These are phyloP conservation scores for Puntigrus tetrazona DNA, from an alignment of 2,113 vertebrate genomes.

Conservation along the genomic window DNA sequence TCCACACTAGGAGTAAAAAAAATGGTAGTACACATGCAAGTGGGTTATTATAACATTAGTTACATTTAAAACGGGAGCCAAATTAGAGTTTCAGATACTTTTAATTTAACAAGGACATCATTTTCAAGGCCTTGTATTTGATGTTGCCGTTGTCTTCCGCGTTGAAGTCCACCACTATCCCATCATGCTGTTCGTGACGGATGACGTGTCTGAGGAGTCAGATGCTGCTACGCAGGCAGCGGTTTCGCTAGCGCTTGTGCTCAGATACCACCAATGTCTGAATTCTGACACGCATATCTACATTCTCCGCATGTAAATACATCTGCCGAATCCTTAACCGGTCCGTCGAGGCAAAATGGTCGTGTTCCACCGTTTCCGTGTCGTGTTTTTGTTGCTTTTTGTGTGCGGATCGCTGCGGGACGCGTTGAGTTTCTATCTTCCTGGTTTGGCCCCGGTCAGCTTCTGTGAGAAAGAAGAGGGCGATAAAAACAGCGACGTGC, in stretches of 20 bases:
- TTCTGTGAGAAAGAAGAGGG: conserved; percentile 78
- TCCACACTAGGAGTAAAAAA: not conserved
- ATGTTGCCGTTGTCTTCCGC: not conserved
- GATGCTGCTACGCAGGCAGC: conserved; percentile 48
- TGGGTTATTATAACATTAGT: not conserved
- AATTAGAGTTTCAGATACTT: not conserved
- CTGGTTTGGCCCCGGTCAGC: conserved; percentile 89
- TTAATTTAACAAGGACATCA: not conserved
- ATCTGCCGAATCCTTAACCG: not conserved
- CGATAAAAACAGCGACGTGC: conserved; percentile 57
- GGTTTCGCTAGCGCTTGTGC: conserved; percentile 36
- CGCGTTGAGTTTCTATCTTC: conserved; percentile 81
- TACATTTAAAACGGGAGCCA: not conserved
- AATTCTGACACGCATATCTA: conserved; percentile 1
- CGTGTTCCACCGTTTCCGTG: conserved; percentile 27
- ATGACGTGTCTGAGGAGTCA: conserved; percentile 57
- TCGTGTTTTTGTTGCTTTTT: conserved; percentile 49
- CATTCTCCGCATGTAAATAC: conserved; percentile 40
- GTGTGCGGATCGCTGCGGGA: conserved; percentile 36
- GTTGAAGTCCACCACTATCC: conserved; percentile 43
- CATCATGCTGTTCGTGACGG: conserved; percentile 39
- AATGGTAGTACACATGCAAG: not conserved
- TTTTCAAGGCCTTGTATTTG: not conserved
- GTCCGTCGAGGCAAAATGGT: conserved; percentile 37
- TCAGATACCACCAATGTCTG: conserved; percentile 28